Conservation (phyloP, 1,140 invertebrate genomes). For the Drosophila trapezifrons region DNA sequence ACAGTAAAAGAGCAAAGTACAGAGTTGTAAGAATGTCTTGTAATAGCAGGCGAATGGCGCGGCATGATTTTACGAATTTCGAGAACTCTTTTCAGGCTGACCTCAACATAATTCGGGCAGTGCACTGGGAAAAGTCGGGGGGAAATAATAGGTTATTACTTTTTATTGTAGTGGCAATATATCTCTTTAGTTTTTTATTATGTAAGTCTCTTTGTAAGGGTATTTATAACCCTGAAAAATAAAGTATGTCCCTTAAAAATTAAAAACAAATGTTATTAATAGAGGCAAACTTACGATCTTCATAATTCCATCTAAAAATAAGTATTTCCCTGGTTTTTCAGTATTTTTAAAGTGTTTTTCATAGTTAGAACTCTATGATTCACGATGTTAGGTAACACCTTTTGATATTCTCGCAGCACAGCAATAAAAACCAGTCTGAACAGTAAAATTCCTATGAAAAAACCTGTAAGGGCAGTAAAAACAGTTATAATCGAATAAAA, state of each 20-base stretch:
- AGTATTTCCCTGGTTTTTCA: not conserved
- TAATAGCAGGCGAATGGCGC: slow-evolving; percentile 57
- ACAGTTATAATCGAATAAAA: not conserved
- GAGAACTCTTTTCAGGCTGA: slow-evolving; percentile 29
- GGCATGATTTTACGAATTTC: slow-evolving; percentile 51
- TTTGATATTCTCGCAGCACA: not conserved
- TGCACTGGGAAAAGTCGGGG: not conserved
- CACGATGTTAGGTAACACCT: not conserved
- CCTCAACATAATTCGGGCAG: slow-evolving; percentile 18
- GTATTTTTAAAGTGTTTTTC: not conserved
- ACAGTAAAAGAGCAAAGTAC: slow-evolving; percentile 58
- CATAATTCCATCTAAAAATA: too few species aligned
- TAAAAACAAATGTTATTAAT: too few species aligned
- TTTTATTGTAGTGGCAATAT: not conserved
- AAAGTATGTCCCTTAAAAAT: too few species aligned
- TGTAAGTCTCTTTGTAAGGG: not conserved
- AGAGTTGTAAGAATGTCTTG: slow-evolving; percentile 57
- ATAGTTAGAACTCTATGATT: not conserved
- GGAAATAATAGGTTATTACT: not conserved
- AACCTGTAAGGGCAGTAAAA: not conserved
- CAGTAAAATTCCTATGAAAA: not conserved
- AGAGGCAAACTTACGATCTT: too few species aligned
- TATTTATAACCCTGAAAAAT: too few species aligned
- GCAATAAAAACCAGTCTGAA: too few species aligned
- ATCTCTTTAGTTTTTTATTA: fast-evolving